These are phyloP conservation scores for Odontothrips loti DNA, from an alignment of 2,888 invertebrate genomes.

Conservation along the genomic window DNA sequence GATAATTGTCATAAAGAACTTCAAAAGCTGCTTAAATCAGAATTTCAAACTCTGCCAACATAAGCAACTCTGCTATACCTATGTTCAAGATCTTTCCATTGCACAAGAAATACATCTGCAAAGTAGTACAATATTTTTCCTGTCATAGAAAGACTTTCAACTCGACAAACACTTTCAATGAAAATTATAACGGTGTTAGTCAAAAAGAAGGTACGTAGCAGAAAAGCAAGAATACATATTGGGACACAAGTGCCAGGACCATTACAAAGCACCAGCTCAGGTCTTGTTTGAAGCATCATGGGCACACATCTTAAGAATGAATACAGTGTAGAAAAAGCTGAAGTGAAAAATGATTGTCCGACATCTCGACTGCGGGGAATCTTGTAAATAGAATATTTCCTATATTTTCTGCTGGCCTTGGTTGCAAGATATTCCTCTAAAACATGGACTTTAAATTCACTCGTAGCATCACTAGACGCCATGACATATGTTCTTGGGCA, in stretches of 20 bases:
- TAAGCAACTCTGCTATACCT: slow-evolving; percentile 66
- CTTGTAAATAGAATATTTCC: slow-evolving; percentile 51
- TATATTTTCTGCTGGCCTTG: slow-evolving; percentile 36
- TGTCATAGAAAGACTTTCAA: slow-evolving; percentile 79
- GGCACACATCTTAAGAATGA: slow-evolving; percentile 67
- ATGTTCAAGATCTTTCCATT: slow-evolving; percentile 77
- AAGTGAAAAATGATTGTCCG: slow-evolving; percentile 75
- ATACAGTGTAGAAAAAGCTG: slow-evolving; percentile 70
- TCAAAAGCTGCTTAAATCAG: not conserved
- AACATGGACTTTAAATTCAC: slow-evolving; percentile 59
- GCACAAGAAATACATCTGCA: slow-evolving; percentile 84
- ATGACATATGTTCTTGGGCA: slow-evolving; percentile 71
- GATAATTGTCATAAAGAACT: not conserved
- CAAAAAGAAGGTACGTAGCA: slow-evolving; percentile 65
- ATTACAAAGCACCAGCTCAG: slow-evolving; percentile 83
- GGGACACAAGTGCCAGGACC: slow-evolving; percentile 98
- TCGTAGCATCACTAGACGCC: slow-evolving; percentile 72
- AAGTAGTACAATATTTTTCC: slow-evolving; percentile 80
- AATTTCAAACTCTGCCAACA: slow-evolving; percentile 61
- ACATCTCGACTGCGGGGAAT: slow-evolving; percentile 86
- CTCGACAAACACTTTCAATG: slow-evolving; percentile 93
- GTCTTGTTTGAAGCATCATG: slow-evolving; percentile 62
- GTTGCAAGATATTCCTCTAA: slow-evolving; percentile 49
- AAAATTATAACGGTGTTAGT: slow-evolving; percentile 73
- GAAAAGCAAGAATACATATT: slow-evolving; percentile 71